phyloP scores from a whole-genome alignment of 1,140 invertebrate species.

The Heterodera schachtii region DNA sequence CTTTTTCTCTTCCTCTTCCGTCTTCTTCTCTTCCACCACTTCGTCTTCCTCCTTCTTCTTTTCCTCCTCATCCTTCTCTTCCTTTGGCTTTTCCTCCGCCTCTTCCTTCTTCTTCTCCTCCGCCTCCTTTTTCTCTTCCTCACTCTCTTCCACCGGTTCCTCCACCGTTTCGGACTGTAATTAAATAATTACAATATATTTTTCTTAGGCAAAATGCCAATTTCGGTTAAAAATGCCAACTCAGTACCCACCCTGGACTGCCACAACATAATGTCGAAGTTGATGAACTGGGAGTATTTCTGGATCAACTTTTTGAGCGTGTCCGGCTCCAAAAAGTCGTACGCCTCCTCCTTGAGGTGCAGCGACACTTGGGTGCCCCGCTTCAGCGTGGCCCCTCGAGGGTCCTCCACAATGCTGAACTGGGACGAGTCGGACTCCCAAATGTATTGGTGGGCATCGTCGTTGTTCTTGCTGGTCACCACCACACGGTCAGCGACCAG shows the following conservation, averaged over 20 bases:
- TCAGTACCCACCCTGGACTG: constrained; percentile 74
- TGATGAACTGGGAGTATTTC: constrained; percentile 99
- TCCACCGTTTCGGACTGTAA: constrained; percentile 80
- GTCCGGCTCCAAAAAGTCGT: constrained; percentile 89
- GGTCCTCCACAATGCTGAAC: constrained; percentile 89
- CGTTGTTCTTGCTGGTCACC: constrained; percentile 93
- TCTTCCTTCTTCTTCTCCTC: constrained; percentile 69
- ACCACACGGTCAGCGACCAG: constrained; percentile 84
- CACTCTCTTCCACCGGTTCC: constrained; percentile 71
- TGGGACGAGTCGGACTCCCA: constrained; percentile 93
- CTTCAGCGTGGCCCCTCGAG: constrained; percentile 84
- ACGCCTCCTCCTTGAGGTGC: constrained; percentile 92
- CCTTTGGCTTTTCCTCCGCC: constrained; percentile 76
- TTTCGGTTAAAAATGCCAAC: neutral
- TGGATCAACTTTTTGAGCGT: constrained; percentile 86
- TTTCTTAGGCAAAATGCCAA: neutral
- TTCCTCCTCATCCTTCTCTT: constrained; percentile 77
- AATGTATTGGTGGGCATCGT: constrained; percentile 82
- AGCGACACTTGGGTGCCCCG: constrained; percentile 83
- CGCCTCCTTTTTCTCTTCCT: constrained; percentile 63
- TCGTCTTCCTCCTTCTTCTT: constrained; percentile 99
- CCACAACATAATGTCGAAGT: constrained; percentile 97
- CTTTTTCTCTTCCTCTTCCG: constrained; percentile 68
- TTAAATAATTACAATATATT: no score
- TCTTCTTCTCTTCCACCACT: constrained; percentile 69